Evolutionary conservation across 2,888 invertebrate genomes (phyloP).

Genomic region (Eubasilissa splendida): DNA sequence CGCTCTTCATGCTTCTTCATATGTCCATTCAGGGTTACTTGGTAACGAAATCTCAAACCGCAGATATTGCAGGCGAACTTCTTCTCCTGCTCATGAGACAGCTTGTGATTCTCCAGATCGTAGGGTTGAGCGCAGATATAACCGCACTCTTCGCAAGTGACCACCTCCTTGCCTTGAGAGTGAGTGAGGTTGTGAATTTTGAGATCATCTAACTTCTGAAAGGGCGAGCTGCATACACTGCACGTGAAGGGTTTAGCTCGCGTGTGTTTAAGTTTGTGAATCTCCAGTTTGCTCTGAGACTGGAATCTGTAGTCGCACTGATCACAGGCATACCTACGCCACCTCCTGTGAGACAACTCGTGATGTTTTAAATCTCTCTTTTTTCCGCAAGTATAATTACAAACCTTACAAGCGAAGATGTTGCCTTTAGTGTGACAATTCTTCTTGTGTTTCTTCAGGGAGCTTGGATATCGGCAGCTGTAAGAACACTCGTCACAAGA

Average conservation of each 20-base stretch:
- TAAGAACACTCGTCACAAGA: conserved; percentile 44
- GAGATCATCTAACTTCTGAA: conserved; percentile 43
- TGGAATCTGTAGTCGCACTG: conserved; percentile 55
- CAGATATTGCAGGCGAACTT: conserved; percentile 39
- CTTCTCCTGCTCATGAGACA: conserved; percentile 42
- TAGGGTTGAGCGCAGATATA: conserved; percentile 24
- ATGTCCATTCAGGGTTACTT: conserved; percentile 44
- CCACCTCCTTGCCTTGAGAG: conserved; percentile 31
- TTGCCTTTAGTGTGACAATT: conserved; percentile 45
- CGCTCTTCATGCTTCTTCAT: conserved; percentile 48
- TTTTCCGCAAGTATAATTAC: conserved; percentile 39
- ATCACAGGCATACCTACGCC: conserved; percentile 46
- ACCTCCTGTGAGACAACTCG: conserved; percentile 42
- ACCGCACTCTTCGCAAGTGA: conserved; percentile 41
- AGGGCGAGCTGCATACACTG: conserved; percentile 44
- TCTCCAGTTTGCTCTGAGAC: conserved; percentile 50
- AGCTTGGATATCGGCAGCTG: conserved; percentile 34
- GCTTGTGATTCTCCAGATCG: conserved; percentile 37
- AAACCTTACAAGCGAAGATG: conserved; percentile 32
- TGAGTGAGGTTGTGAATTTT: conserved; percentile 31
- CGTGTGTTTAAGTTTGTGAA: conserved; percentile 55
- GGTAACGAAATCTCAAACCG: conserved; percentile 38
- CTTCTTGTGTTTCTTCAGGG: conserved; percentile 47
- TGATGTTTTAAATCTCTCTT: conserved; percentile 45
- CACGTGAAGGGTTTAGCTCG: conserved; percentile 52